Base-by-base conservation (phyloP, 2,113 vertebrate genomes). In the Neofelis nebulosa region DNA sequence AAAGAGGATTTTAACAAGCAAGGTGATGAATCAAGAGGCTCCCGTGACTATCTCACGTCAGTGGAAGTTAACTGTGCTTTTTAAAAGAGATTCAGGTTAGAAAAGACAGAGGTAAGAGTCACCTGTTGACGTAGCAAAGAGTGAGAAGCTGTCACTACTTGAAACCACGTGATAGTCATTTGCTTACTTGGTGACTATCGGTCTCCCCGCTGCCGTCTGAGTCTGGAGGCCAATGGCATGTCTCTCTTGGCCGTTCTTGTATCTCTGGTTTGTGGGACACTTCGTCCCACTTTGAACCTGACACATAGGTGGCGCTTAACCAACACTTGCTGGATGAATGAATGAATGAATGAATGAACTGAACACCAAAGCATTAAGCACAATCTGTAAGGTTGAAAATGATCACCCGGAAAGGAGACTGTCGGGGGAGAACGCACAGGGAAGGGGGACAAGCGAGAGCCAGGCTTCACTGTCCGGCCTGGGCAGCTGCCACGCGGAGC, bases 101-200 rank as follows among this genome's bases (percentile, higher is more conserved):
- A 31, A 48, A 48, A 61, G 57, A 71, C 16, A 23, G 38, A 55
- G 31, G 74, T 3, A 6, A 82, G 81, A 38, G 52, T 52, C 27
- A 6, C 1, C 0, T 1, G 23, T 13, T 25, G 33, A 41, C 41
- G 3, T 7, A 36, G 1, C 2, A 66, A 36, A 80, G 50, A 45
- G 0, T 0, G 5, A 31, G 78, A 63, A 1, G 21, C 23, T 0
- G 0, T 21, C 4, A 0, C 19, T 2, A 0, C 16, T 29, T 23
- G n/a, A 41, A 10, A 4, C 9, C 33, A 15, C 29, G 71, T 1
- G 0, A 0, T 0, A 15, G 25, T 0, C 23, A 7, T 7, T 4
- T 38, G 36, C 33, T 15, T 11, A 10, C 69, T 0, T 1, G 14
- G 4, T 0, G 11, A 4, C 7, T 29, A 7, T 0, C 57, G 0